Base-by-base conservation (phyloP, 2,888 invertebrate species). In the Malachius bipustulatus region DNA sequence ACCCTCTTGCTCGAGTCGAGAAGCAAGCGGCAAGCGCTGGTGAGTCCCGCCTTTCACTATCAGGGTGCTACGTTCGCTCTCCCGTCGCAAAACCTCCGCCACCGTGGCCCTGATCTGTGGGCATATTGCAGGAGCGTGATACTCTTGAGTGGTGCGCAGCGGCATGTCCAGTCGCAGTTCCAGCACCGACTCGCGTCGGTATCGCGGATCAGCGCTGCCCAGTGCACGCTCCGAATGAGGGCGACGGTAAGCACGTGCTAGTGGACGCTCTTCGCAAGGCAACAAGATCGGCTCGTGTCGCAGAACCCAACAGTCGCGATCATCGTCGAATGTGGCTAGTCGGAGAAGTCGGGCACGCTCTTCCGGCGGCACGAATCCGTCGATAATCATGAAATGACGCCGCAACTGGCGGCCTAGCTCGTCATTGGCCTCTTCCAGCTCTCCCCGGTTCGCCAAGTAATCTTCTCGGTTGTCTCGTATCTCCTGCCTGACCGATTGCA, bases 371-470 rank as follows among this genome's bases (percentile, higher is more conserved):
- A 91, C 82, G 63, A 91, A 91, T 61, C 87, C 87, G 56, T 90
- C 89, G 44, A 90, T 84, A 34, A 89, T 78, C 19, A 90, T 69
- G 55, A 80, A 82, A 61, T 88, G 83, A 38, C 94, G 74, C 56
- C 94, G 85, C 44, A 96, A 69, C 58, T 93, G 93, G 46, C 76
- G 82, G 42, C 89, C 82, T 38, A 94, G 74, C 55, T 93, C 90
- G 52, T 91, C 87, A 61, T 90, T 85, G 2, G 82, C 80, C 62
- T 82, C 82, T 63, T 96, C 94, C 44, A 89, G 69, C 52, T 96
- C 94, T 51, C 93, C 79, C 36, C 96, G 69, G 60, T 97, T 94
- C 41, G 79, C 75, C 53, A 89, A 82, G 64, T 93, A 91, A 52
- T 89, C 88, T 56, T 87, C 89, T 38, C 80, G 79, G 34, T 80